Evolutionary conservation across 2,113 vertebrate species (phyloP).

Genomic region (Nerophis lumbriciformis): DNA sequence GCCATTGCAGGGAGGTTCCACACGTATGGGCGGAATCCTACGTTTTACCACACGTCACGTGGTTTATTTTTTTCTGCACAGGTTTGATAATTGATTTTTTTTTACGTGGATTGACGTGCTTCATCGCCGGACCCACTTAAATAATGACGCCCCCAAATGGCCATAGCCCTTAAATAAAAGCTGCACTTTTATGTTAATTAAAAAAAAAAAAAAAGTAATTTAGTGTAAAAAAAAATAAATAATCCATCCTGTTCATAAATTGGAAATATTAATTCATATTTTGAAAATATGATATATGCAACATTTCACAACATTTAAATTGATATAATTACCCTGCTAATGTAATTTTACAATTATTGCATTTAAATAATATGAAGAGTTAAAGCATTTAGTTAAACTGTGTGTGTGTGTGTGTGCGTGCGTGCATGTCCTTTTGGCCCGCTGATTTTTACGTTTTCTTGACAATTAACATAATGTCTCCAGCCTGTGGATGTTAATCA

Average conservation of each 20-base stretch:
- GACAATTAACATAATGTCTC: neutral
- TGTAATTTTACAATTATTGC: conserved; percentile 1
- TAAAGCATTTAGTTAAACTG: neutral
- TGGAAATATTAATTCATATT: neutral
- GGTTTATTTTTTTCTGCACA: neutral
- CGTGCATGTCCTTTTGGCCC: conserved; percentile 33
- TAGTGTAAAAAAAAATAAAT: too few species aligned
- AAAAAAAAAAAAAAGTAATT: neutral
- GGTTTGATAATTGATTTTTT: neutral
- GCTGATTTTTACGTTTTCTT: conserved; percentile 6
- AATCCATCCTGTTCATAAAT: too few species aligned
- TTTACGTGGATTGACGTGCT: neutral
- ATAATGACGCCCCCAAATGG: neutral
- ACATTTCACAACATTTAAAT: neutral
- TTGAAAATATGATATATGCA: neutral
- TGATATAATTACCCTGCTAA: conserved; percentile 3
- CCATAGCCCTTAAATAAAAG: neutral
- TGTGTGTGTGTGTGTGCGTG: conserved; percentile 11
- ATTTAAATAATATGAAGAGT: conserved; percentile 13
- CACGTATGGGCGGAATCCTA: conserved; percentile 4
- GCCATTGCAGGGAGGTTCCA: conserved; percentile 18
- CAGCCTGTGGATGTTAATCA: conserved; percentile 11
- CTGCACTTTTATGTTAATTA: neutral
- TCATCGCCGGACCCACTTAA: neutral
- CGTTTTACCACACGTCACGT: neutral